Evolutionary conservation across 2,888 invertebrate genomes (phyloP).

Genomic region (Calephelis perditalis): DNA sequence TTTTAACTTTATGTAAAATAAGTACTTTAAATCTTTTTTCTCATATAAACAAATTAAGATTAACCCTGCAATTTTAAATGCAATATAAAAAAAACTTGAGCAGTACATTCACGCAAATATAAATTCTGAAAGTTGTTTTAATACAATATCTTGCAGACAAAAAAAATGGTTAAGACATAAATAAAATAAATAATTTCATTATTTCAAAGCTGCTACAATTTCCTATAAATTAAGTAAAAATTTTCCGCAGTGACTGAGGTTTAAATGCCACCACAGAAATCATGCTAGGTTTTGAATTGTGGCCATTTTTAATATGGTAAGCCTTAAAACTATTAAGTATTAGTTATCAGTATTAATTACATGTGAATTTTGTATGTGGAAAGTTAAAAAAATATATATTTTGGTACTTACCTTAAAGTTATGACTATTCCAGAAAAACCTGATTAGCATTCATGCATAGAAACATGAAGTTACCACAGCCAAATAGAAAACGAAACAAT

Average conservation of each 20-base stretch:
- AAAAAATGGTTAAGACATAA: background rate
- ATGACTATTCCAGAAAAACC: constrained; percentile 7
- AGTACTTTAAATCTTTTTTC: no score
- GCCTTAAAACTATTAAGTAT: constrained; percentile 12
- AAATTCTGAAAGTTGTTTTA: no score
- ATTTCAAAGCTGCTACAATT: no score
- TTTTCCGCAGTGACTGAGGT: background rate
- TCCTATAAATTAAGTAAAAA: background rate
- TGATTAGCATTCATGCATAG: constrained; percentile 3
- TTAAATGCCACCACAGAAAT: no score
- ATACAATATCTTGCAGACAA: no score
- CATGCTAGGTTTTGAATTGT: no score
- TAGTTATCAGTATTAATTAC: constrained; percentile 13
- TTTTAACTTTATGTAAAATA: no score
- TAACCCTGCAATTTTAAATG: no score
- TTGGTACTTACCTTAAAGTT: background rate
- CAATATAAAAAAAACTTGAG: no score
- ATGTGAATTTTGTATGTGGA: constrained; percentile 1
- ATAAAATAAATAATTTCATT: background rate
- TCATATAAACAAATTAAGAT: no score
- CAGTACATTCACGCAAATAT: no score
- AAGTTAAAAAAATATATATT: constrained; percentile 12
- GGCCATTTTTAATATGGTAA: constrained; percentile 5
- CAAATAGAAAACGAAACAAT: constrained; percentile 51
- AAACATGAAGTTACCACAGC: constrained; percentile 45